A percentile compares a stretch with the other conserved stretches of the same genome.
Conservation (phyloP, 2,113 vertebrate species). For the Ceratotherium simum region DNA sequence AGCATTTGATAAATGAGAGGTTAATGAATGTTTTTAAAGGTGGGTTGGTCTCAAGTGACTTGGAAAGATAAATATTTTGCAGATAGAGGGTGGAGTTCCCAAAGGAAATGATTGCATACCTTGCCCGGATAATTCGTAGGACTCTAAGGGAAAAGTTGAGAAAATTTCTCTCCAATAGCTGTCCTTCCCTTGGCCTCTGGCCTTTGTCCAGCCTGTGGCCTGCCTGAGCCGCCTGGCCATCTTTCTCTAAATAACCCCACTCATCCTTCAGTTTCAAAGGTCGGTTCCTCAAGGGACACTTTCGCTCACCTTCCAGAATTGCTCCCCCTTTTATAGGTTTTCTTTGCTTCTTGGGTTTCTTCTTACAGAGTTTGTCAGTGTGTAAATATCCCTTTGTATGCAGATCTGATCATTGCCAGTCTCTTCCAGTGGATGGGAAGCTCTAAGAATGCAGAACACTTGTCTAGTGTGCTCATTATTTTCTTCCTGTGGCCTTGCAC, state of each 20-base stretch:
- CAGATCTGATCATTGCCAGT: not conserved
- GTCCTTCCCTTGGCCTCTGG: not conserved
- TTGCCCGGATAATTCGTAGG: not conserved
- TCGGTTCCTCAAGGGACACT: not conserved
- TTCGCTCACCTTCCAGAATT: not conserved
- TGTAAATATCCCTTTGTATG: not conserved
- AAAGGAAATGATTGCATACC: not conserved
- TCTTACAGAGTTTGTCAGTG: not conserved
- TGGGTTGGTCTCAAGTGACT: not conserved
- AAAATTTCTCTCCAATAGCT: not conserved
- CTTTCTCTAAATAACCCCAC: not conserved
- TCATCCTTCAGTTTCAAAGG: slow-evolving; percentile 24
- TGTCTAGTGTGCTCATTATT: not conserved
- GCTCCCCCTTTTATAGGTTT: not conserved
- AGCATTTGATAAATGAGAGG: not conserved
- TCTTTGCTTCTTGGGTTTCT: not conserved
- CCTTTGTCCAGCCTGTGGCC: not conserved
- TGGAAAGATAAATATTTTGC: slow-evolving; percentile 8
- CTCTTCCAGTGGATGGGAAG: not conserved
- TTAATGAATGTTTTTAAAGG: not conserved
- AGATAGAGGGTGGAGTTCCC: not conserved
- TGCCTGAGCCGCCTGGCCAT: not conserved
- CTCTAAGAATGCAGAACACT: not conserved
- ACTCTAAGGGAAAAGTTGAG: not conserved
- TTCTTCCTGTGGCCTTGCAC: not conserved